Evolutionary conservation across 1,140 invertebrate species (phyloP).

Genomic region (Oryctes rhinoceros): DNA sequence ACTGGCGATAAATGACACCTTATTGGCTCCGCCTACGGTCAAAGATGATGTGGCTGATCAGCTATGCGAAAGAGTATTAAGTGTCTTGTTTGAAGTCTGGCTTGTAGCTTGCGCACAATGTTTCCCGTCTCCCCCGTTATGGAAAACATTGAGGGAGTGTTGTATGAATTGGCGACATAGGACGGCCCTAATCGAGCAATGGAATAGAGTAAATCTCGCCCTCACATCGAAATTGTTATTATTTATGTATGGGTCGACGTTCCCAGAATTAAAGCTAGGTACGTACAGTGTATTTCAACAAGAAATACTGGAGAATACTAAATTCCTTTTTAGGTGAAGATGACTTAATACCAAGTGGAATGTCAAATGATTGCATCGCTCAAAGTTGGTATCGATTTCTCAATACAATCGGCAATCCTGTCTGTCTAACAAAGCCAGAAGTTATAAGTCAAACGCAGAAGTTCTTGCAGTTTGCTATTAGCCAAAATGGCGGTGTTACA

Average conservation of each 20-base stretch:
- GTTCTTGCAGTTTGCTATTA: slow-evolving; percentile 68
- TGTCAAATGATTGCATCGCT: slow-evolving; percentile 88
- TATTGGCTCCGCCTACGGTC: slow-evolving; percentile 89
- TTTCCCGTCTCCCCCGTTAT: slow-evolving; percentile 91
- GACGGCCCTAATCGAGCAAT: slow-evolving; percentile 90
- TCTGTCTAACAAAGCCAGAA: slow-evolving; percentile 87
- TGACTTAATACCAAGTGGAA: slow-evolving; percentile 81
- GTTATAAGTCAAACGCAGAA: slow-evolving; percentile 78
- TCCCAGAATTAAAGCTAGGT: slow-evolving; percentile 87
- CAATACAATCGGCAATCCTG: slow-evolving; percentile 92
- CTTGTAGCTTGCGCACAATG: slow-evolving; percentile 88
- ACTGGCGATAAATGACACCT: slow-evolving; percentile 90
- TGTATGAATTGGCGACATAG: slow-evolving; percentile 94
- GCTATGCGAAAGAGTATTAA: slow-evolving; percentile 91
- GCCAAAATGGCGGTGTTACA: slow-evolving; percentile 67
- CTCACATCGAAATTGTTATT: slow-evolving; percentile 84
- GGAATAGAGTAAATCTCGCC: slow-evolving; percentile 92
- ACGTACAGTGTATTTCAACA: slow-evolving; percentile 53
- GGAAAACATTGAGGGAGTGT: slow-evolving; percentile 94
- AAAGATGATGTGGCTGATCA: slow-evolving; percentile 96
- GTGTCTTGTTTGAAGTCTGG: slow-evolving; percentile 96
- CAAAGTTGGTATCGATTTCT: slow-evolving; percentile 95
- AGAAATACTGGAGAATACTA: neutral
- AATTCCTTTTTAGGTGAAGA: slow-evolving; percentile 75
- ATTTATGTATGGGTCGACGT: slow-evolving; percentile 89